Conservation (phyloP, 1,140 invertebrate species). For the Sminthurinus signatus region DNA sequence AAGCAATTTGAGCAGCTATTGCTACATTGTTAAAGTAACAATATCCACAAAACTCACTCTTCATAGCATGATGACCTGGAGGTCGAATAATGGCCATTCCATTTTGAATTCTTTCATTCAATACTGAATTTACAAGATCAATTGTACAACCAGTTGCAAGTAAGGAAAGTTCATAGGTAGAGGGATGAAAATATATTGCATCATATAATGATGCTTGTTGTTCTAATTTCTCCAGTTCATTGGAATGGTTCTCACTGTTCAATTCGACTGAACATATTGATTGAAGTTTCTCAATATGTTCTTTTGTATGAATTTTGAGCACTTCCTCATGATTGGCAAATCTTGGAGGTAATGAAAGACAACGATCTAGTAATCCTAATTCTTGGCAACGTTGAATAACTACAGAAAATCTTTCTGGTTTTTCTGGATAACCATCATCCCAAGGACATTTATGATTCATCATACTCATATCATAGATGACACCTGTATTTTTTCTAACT, state of each 20-base stretch:
- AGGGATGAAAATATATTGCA: constrained; percentile 75
- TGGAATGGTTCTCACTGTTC: constrained; percentile 45
- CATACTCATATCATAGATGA: constrained; percentile 73
- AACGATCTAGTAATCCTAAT: constrained; percentile 63
- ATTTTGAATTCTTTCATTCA: constrained; percentile 65
- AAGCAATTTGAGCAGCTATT: constrained; percentile 72
- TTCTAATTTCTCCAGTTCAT: constrained; percentile 55
- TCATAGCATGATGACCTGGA: constrained; percentile 93
- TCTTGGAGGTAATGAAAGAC: constrained; percentile 54
- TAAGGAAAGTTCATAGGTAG: constrained; percentile 68
- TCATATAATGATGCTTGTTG: constrained; percentile 60
- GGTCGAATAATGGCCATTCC: constrained; percentile 69
- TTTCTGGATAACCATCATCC: constrained; percentile 74
- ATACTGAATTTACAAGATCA: constrained; percentile 67
- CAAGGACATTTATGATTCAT: constrained; percentile 69
- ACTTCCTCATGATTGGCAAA: constrained; percentile 66
- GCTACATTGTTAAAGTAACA: constrained; percentile 98
- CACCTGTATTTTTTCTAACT: constrained; percentile 58
- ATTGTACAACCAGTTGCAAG: constrained; percentile 72
- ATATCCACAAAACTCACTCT: constrained; percentile 80
- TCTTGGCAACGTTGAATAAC: constrained; percentile 53
- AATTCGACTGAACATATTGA: constrained; percentile 50
- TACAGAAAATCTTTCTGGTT: constrained; percentile 31
- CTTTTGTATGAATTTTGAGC: constrained; percentile 56
- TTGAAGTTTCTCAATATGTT: constrained; percentile 60